A percentile compares a stretch with the other conserved stretches of the same genome.
Evolutionary conservation across 2,797 vertebrate species (phyloP).

Genomic region (Enteromius anoplus): DNA sequence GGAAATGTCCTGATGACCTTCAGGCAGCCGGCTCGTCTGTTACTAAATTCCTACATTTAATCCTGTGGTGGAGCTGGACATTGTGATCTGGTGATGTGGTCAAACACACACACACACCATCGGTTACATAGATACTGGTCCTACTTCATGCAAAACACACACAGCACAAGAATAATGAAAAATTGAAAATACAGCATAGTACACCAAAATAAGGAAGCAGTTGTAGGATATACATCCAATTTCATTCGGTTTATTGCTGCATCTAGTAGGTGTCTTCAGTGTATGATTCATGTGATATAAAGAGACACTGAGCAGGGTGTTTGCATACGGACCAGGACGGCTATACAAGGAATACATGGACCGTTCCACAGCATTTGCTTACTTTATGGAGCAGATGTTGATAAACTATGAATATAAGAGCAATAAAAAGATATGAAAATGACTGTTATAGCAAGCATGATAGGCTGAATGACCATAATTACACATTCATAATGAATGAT

Average conservation of each 20-base stretch:
- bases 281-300: neutral
- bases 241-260: neutral
- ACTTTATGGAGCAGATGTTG: constrained; percentile 27
- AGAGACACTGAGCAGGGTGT: neutral
- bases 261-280: neutral
- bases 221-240: neutral
- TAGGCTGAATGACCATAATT: neutral
- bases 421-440: constrained; percentile 41
- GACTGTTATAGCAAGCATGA: neutral
- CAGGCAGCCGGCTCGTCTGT: constrained; percentile 42
- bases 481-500: neutral
- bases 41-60: constrained; percentile 50
- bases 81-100: constrained; percentile 31
- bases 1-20: neutral
- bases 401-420: constrained; percentile 7
- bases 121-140: neutral
- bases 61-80: constrained; percentile 24
- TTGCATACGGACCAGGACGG: neutral
- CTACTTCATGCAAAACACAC: neutral
- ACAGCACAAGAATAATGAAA: neutral
- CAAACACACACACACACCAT: constrained; percentile 5
- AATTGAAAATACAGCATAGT: constrained; percentile 6
- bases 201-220: neutral
- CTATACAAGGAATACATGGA: neutral
- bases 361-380: constrained; percentile 31